A percentile compares a stretch with the other conserved stretches of the same genome.
phyloP scores from a whole-genome alignment of 2,888 invertebrate genomes.

The Tenthredo scrophulariae region DNA sequence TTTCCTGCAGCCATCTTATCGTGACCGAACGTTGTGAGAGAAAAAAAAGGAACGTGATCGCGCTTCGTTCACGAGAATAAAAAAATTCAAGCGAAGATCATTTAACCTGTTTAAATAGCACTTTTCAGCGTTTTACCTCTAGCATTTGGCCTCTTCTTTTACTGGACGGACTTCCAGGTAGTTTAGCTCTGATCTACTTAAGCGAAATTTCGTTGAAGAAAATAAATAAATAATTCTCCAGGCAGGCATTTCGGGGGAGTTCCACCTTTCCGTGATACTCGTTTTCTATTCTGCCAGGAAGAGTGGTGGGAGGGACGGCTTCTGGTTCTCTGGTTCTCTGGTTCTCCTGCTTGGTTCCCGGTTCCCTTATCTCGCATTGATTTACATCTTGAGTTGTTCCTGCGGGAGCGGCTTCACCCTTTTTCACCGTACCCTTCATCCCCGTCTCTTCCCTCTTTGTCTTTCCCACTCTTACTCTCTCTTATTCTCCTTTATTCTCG shows the following conservation, averaged over 20 bases:
- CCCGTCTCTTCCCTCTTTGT: slow-evolving; percentile 46
- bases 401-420: slow-evolving; percentile 60
- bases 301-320: slow-evolving; percentile 40
- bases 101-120: neutral
- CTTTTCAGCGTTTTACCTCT: neutral
- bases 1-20: neutral
- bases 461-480: slow-evolving; percentile 42
- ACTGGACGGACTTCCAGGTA: slow-evolving; percentile 34
- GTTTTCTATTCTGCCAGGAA: slow-evolving; percentile 56
- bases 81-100: neutral
- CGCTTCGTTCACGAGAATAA: neutral
- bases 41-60: neutral
- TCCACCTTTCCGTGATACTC: slow-evolving; percentile 71
- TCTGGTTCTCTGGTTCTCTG: slow-evolving; percentile 44
- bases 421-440: slow-evolving; percentile 32
- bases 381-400: slow-evolving; percentile 73
- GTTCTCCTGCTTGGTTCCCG: slow-evolving; percentile 47
- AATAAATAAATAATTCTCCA: slow-evolving; percentile 71
- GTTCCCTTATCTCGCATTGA: slow-evolving; percentile 71
- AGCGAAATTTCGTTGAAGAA: slow-evolving; percentile 64
- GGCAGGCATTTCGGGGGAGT: slow-evolving; percentile 65
- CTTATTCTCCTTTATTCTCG: slow-evolving; percentile 53
- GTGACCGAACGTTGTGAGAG: neutral
- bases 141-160: neutral
- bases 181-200: slow-evolving; percentile 52